A percentile compares a stretch with the other conserved stretches of the same genome.
phyloP scores from a whole-genome alignment of 2,797 vertebrate species.

The Malurus leucopterus region DNA sequence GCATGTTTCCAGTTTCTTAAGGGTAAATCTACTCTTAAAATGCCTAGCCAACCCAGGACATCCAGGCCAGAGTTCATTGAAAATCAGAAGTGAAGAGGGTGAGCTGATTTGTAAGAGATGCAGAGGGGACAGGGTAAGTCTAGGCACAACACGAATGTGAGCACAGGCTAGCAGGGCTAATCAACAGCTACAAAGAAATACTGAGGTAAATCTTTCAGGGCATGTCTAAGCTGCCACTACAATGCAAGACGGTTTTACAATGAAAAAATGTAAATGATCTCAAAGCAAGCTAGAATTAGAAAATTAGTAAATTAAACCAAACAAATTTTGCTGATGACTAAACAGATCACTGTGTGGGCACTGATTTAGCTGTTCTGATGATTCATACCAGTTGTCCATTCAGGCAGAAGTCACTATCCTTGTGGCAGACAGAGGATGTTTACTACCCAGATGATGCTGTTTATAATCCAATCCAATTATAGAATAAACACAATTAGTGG shows the following conservation, averaged over 20 bases:
- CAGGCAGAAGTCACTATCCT: neutral
- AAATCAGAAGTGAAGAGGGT: neutral
- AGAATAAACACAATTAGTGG: neutral
- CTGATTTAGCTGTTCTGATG: neutral
- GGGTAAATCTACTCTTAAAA: neutral
- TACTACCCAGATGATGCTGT: neutral
- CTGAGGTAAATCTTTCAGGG: neutral
- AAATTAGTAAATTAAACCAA: neutral
- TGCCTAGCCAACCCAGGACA: neutral
- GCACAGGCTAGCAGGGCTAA: accelerated
- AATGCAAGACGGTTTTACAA: neutral
- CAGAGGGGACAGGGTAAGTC: neutral
- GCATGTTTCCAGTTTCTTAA: accelerated
- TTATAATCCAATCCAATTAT: neutral
- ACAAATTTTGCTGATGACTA: neutral
- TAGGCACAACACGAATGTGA: accelerated
- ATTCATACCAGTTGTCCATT: neutral
- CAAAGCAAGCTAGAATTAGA: neutral
- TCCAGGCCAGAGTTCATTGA: neutral
- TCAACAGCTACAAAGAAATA: neutral
- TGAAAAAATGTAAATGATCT: neutral
- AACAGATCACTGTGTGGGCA: neutral
- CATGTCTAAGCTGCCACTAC: neutral
- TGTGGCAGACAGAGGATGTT: neutral
- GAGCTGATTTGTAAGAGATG: neutral